Percentiles rank a stretch among this genome's conserved stretches.
These are phyloP conservation scores for Zosterops lateralis DNA, from an alignment of 2,113 vertebrate species.

Conservation along the genomic window DNA sequence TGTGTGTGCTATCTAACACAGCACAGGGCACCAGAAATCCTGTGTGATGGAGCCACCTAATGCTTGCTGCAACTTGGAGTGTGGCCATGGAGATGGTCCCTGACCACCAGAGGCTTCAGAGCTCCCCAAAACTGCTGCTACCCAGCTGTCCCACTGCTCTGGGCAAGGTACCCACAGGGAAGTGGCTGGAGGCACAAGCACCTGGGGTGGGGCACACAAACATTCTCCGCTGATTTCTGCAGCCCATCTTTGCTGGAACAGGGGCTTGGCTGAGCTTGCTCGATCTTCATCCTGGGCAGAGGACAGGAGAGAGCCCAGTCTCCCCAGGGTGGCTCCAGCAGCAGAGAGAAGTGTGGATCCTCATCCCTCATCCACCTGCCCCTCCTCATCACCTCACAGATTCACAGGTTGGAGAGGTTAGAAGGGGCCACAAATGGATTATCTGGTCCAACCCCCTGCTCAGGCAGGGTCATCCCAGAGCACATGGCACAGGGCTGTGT, in stretches of 20 bases:
- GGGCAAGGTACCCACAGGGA: accelerated
- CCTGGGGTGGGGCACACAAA: no score
- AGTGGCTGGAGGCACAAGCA: neutral
- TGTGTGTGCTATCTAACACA: accelerated
- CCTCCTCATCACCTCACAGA: accelerated
- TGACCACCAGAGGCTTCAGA: no score
- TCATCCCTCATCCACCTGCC: neutral
- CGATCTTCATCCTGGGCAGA: no score
- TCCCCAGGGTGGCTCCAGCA: accelerated
- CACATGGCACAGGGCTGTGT: neutral
- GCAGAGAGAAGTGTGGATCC: neutral
- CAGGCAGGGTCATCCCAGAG: neutral
- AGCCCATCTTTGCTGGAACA: neutral
- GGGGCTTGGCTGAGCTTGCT: neutral
- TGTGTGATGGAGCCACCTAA: accelerated
- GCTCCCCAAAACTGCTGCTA: neutral
- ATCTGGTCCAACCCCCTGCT: neutral
- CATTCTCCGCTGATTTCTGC: neutral
- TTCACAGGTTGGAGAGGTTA: neutral
- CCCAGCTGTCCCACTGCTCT: neutral
- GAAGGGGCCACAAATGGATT: accelerated
- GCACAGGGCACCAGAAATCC: no score
- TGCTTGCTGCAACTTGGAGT: neutral
- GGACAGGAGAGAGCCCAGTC: neutral
- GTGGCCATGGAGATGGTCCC: no score